Evolutionary conservation across 2,797 vertebrate genomes (phyloP).

Genomic region (Crypturellus tataupa): DNA sequence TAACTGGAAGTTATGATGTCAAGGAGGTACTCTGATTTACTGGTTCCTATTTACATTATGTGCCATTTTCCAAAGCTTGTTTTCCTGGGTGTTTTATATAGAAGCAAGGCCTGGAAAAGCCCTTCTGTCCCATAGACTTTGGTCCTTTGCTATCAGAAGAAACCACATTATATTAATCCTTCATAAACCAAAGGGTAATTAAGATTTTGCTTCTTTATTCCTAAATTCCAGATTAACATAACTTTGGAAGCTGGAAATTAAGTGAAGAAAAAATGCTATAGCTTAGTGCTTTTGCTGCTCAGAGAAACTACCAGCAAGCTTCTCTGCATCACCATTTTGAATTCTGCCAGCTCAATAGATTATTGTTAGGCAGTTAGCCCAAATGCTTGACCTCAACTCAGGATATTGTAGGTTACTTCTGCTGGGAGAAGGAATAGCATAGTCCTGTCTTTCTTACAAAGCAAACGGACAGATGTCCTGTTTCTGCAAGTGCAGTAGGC

Average conservation of each 20-base stretch:
- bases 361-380: slow-evolving; percentile 2
- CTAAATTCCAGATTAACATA: not conserved
- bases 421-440: not conserved
- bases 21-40: not conserved
- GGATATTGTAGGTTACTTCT: not conserved
- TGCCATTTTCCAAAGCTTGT: not conserved
- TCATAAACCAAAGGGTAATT: not conserved
- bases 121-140: not conserved
- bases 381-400: slow-evolving; percentile 46
- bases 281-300: not conserved
- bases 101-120: not conserved
- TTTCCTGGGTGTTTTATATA: not conserved
- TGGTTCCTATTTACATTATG: not conserved
- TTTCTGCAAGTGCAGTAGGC: not conserved
- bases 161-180: not conserved
- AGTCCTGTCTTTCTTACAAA: not conserved
- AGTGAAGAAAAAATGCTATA: not conserved
- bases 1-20: too few species aligned
- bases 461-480: not conserved
- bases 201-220: not conserved
- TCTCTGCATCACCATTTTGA: not conserved
- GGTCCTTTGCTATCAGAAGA: not conserved
- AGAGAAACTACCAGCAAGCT: slow-evolving; percentile 1
- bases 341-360: slow-evolving; percentile 8
- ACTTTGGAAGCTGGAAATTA: not conserved